These are phyloP conservation scores for Coregonus sp. DNA, from an alignment of 2,797 vertebrate species.

Conservation along the genomic window DNA sequence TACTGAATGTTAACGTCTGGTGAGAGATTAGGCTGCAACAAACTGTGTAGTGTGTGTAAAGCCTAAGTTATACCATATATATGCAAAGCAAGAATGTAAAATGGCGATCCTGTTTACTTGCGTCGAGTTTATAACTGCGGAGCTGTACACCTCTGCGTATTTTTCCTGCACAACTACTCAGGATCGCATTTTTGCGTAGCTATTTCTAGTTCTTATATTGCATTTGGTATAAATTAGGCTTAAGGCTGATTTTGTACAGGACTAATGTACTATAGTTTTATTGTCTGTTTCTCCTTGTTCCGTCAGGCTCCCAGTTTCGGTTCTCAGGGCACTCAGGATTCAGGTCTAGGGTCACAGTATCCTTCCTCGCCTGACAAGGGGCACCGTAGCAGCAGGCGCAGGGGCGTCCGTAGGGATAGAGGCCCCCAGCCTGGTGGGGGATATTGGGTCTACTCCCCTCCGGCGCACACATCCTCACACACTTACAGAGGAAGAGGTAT, in stretches of 20 bases:
- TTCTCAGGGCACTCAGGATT: conserved; percentile 86
- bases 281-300: neutral
- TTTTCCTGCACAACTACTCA: too few species aligned
- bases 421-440: conserved; percentile 60
- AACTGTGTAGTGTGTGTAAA: neutral
- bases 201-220: too few species aligned
- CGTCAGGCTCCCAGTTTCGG: conserved; percentile 77
- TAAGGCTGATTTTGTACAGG: too few species aligned
- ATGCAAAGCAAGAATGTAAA: too few species aligned
- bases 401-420: conserved; percentile 50
- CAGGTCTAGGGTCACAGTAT: conserved; percentile 80
- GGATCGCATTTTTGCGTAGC: too few species aligned
- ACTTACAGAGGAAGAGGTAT: conserved; percentile 60
- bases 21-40: too few species aligned
- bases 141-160: too few species aligned
- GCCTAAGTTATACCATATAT: neutral
- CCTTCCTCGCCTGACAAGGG: conserved; percentile 66
- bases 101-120: too few species aligned
- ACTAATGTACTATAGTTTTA: neutral
- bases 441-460: conserved; percentile 76
- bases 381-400: conserved; percentile 26
- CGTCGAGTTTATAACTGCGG: too few species aligned
- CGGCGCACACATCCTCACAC: conserved; percentile 51
- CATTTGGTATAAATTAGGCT: too few species aligned
- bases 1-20: too few species aligned